These are phyloP conservation scores for Ophioninae sp. DNA, from an alignment of 2,888 invertebrate species.

Conservation along the genomic window DNA sequence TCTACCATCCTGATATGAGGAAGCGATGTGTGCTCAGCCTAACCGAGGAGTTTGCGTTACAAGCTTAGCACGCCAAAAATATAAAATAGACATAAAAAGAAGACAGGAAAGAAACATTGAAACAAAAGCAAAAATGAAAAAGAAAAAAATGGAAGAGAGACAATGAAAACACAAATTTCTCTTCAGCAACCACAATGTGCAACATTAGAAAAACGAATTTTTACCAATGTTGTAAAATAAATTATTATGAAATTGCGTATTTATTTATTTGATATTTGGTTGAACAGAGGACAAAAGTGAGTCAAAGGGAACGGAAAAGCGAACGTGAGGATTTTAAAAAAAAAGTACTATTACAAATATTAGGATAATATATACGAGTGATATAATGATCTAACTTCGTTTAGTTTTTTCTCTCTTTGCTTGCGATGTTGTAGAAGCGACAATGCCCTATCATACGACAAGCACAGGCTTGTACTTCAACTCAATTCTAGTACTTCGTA, in stretches of 20 bases:
- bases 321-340: conserved; percentile 71
- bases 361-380: conserved; percentile 67
- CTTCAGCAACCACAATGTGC: conserved; percentile 66
- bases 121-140: conserved; percentile 23
- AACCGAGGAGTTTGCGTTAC: conserved; percentile 77
- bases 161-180: conserved; percentile 40
- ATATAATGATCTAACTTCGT: conserved; percentile 67
- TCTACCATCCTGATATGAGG: conserved; percentile 70
- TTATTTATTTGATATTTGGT: conserved; percentile 78
- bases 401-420: conserved; percentile 57
- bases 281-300: conserved; percentile 55
- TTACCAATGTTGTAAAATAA: conserved; percentile 80
- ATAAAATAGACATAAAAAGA: conserved; percentile 41
- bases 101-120: conserved; percentile 31
- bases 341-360: conserved; percentile 70
- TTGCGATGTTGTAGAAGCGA: conserved; percentile 57
- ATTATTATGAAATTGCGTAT: conserved; percentile 80
- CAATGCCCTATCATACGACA: conserved; percentile 61
- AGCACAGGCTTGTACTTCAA: conserved; percentile 70
- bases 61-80: conserved; percentile 76
- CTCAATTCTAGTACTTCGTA: conserved; percentile 73
- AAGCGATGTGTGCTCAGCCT: conserved; percentile 75
- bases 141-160: conserved; percentile 32
- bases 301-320: conserved; percentile 65
- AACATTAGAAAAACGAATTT: conserved; percentile 71